Conservation (phyloP, 2,888 invertebrate species). For the Nezara viridula region DNA sequence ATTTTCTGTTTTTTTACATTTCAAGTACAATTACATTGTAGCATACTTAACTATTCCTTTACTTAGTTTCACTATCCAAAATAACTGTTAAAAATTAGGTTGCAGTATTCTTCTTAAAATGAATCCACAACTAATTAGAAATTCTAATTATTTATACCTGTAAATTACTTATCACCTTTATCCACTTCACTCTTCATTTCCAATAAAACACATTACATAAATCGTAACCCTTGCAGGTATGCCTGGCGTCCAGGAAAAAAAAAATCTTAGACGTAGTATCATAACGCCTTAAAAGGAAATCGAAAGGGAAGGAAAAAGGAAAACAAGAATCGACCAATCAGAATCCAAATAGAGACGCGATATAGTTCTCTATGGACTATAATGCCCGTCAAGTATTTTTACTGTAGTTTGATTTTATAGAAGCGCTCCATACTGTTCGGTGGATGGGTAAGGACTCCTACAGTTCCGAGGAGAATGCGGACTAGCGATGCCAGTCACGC, state of each 20-base stretch:
- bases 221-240: not conserved
- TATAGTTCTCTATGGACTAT: not conserved
- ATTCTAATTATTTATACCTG: no score
- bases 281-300: not conserved
- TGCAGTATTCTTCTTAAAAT: no score
- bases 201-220: not conserved
- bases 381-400: constrained; percentile 3
- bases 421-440: not conserved
- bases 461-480: not conserved
- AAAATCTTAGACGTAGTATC: not conserved
- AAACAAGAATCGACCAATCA: not conserved
- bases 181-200: no score
- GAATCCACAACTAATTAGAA: no score
- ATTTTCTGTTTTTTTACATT: no score
- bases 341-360: not conserved
- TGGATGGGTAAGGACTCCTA: not conserved
- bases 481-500: constrained; percentile 11
- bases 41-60: no score
- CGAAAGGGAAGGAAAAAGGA: not conserved
- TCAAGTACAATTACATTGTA: no score
- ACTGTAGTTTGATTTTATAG: not conserved
- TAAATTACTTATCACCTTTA: no score
- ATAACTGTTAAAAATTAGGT: no score
- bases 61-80: no score
- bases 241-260: not conserved